Conservation (phyloP, 2,113 vertebrate genomes). For the Channa maculata region DNA sequence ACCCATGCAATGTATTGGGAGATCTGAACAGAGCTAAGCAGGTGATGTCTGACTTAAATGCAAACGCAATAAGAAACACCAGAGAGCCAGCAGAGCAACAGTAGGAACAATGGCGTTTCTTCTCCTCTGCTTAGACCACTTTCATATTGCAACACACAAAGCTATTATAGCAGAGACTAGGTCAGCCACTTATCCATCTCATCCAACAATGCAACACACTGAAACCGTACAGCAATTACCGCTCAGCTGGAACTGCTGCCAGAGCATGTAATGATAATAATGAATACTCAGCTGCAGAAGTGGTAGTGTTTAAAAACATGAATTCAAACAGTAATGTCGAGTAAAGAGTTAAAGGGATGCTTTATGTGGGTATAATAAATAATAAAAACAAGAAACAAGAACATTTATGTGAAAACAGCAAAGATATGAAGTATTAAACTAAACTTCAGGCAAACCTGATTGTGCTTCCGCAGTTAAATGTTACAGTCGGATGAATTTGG, state of each 20-base stretch:
- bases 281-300: background rate
- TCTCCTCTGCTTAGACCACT: slow-evolving; percentile 64
- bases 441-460: background rate
- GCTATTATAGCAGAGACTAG: slow-evolving; percentile 61
- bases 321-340: background rate
- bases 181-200: slow-evolving; percentile 72
- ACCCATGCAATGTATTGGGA: background rate
- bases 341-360: too few relatives aligned
- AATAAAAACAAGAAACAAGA: background rate
- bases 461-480: slow-evolving; percentile 12
- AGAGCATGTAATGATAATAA: slow-evolving; percentile 30
- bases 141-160: slow-evolving; percentile 63
- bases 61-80: slow-evolving; percentile 14
- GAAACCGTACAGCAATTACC: slow-evolving; percentile 71
- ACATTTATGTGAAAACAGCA: background rate
- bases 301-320: background rate
- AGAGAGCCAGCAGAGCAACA: slow-evolving; percentile 41
- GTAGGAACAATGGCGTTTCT: slow-evolving; percentile 65
- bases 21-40: slow-evolving; percentile 9
- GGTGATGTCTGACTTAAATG: slow-evolving; percentile 15
- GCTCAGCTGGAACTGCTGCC: slow-evolving; percentile 53
- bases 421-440: background rate
- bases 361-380: too few relatives aligned
- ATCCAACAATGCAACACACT: slow-evolving; percentile 63
- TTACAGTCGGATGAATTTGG: slow-evolving; percentile 31